Base-by-base conservation (phyloP, 2,888 invertebrate species). In the Parnassius apollo region DNA sequence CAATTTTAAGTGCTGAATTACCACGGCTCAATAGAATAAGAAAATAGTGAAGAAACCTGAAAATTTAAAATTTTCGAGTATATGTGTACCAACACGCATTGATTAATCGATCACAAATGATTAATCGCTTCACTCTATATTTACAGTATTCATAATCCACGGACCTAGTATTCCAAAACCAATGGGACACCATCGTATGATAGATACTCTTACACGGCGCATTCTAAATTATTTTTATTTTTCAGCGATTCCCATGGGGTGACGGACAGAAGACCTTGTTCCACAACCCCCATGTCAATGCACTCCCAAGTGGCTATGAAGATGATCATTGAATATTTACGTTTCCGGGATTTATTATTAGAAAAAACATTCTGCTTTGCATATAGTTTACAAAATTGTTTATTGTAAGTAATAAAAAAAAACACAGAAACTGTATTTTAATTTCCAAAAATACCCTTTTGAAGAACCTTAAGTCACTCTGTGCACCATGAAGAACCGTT, bases 241-340 rank as follows among this genome's bases (percentile, higher is more conserved):
- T 92, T 50, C 90, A 95, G 95, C 94, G 95, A 70, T 98, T 97
- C 93, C 98, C 98, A 61, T 98, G 98, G 98, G 97, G 98, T 72
- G 98, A 98, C 78, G 98, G 98, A 68, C 95, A 95, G 85, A 95
- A 96, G 80, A 93, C 95, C 9, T 91, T 98, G 66, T 97, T 98
- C 94, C 98, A 98, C 93, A 98, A 98, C 87, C 95, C 96, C 59
- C 94, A 95, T 71, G 83, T 91, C 67, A 97, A 97, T 72, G 91
- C 97, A 49, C 92, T 97, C 62, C 96, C 97, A 62, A 93, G 93
- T 67, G 98, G 98, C 65, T 98, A 96, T 87, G 97, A 98, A 92
- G 91, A 93, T 63, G 75, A 77, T 42, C 80, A 83, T 68, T 76
- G 75, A 71, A 56, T 61, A 44, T 58, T 69, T 48, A 55, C 58